phyloP scores from a whole-genome alignment of 2,113 vertebrate genomes.

The Austrofundulus limnaeus region DNA sequence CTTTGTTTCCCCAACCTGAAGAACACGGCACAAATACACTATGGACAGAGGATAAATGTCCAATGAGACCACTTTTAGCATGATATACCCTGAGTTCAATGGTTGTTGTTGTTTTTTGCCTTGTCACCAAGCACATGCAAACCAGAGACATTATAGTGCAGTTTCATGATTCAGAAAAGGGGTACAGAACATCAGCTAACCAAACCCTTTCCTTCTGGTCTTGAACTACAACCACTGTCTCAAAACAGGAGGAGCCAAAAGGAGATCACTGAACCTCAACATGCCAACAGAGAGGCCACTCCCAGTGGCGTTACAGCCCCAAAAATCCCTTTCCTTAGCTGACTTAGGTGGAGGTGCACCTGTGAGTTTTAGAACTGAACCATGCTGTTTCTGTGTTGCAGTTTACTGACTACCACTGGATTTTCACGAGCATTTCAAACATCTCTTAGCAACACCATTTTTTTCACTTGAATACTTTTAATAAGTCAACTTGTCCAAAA shows the following conservation, averaged over 20 bases:
- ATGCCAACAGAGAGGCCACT: conserved; percentile 53
- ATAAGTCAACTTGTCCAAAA: conserved; percentile 86
- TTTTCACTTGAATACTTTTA: conserved; percentile 37
- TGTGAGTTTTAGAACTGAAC: conserved; percentile 58
- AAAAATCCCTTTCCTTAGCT: conserved; percentile 73
- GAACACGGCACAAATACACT: conserved; percentile 77
- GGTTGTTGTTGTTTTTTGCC: conserved; percentile 57
- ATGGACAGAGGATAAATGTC: conserved; percentile 63
- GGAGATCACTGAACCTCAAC: conserved; percentile 57
- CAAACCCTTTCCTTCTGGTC: conserved; percentile 39
- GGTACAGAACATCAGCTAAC: conserved; percentile 27
- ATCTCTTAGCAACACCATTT: conserved; percentile 35
- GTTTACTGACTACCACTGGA: conserved; percentile 54
- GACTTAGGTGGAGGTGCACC: conserved; percentile 73
- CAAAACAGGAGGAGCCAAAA: conserved; percentile 34
- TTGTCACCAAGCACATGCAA: conserved; percentile 67
- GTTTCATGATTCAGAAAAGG: conserved; percentile 42
- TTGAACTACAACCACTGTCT: conserved; percentile 55
- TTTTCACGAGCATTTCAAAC: conserved; percentile 44
- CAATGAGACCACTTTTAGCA: conserved; percentile 76
- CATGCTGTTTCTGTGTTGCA: conserved; percentile 49
- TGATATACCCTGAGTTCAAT: conserved; percentile 82
- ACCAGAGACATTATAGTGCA: conserved; percentile 58
- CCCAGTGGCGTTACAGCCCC: conserved; percentile 68
- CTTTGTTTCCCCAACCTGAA: conserved; percentile 76